Evolutionary conservation across 2,888 invertebrate species (phyloP).

Genomic region (Napeogenes inachia): DNA sequence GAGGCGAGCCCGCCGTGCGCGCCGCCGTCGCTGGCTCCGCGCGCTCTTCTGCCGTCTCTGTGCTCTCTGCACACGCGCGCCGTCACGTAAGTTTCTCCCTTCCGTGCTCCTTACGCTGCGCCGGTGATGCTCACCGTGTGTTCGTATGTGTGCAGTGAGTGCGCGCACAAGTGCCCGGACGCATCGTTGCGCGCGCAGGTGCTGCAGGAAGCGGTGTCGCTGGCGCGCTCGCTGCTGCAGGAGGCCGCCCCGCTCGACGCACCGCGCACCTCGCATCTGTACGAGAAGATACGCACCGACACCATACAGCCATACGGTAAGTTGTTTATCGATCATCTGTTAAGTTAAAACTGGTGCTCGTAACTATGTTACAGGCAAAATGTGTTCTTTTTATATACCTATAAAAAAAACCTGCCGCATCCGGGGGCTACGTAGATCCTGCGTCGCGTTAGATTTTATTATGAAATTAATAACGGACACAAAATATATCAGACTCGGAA

Average conservation of each 20-base stretch:
- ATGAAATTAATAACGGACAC: no score
- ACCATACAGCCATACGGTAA: slow-evolving; percentile 82
- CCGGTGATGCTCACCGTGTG: no score
- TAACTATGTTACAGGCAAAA: background rate
- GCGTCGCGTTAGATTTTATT: no score
- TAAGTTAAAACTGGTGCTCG: no score
- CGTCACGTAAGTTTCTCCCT: slow-evolving; percentile 33
- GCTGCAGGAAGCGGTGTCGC: slow-evolving; percentile 45
- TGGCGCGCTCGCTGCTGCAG: slow-evolving; percentile 52
- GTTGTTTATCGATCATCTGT: slow-evolving; percentile 28
- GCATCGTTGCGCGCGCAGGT: slow-evolving; percentile 63
- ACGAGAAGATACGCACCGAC: slow-evolving; percentile 80
- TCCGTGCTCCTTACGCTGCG: background rate
- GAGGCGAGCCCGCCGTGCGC: slow-evolving; percentile 42
- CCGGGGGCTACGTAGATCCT: no score
- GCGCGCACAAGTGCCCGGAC: slow-evolving; percentile 67
- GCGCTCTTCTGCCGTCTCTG: slow-evolving; percentile 46
- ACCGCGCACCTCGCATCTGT: slow-evolving; percentile 58
- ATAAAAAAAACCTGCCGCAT: no score
- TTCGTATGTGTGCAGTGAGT: slow-evolving; percentile 4
- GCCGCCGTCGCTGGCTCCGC: slow-evolving; percentile 33
- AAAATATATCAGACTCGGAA: no score
- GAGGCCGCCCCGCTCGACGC: slow-evolving; percentile 33
- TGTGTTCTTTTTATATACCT: background rate
- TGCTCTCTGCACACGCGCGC: slow-evolving; percentile 42